Evolutionary conservation across 2,888 invertebrate genomes (phyloP).

Genomic region (Trissolcus brochymenae): DNA sequence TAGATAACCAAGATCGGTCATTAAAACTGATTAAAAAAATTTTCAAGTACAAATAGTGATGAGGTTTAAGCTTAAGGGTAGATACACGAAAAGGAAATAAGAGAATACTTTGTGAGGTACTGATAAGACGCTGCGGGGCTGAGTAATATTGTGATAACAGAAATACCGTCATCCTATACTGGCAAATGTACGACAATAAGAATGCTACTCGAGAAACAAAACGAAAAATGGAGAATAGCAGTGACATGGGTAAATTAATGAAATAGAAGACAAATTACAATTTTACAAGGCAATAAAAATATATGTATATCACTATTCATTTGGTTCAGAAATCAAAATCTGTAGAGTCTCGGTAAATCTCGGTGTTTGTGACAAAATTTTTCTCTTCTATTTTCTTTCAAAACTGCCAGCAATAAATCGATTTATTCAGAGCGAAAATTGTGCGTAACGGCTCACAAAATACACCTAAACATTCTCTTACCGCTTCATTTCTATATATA

Average conservation of each 20-base stretch:
- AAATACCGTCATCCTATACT: slow-evolving; percentile 59
- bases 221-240: slow-evolving; percentile 50
- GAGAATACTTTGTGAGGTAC: slow-evolving; percentile 50
- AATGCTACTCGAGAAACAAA: slow-evolving; percentile 30
- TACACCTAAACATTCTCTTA: slow-evolving; percentile 65
- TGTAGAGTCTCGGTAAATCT: no score
- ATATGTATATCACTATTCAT: not conserved
- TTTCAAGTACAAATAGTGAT: slow-evolving; percentile 40
- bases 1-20: not conserved
- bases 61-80: slow-evolving; percentile 33
- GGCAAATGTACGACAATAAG: slow-evolving; percentile 63
- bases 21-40: slow-evolving; percentile 30
- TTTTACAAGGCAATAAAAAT: not conserved
- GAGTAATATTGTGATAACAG: slow-evolving; percentile 68
- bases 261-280: not conserved
- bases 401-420: slow-evolving; percentile 58
- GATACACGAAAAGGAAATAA: slow-evolving; percentile 44
- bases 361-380: slow-evolving; percentile 22
- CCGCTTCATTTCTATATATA: slow-evolving; percentile 33
- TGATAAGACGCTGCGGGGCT: slow-evolving; percentile 64
- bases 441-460: slow-evolving; percentile 68
- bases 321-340: not conserved
- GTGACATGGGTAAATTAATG: slow-evolving; percentile 26
- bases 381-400: slow-evolving; percentile 44
- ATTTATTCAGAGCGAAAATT: slow-evolving; percentile 67